Evolutionary conservation across 1,140 invertebrate species (phyloP).

Genomic region (Liolophura sinensis): DNA sequence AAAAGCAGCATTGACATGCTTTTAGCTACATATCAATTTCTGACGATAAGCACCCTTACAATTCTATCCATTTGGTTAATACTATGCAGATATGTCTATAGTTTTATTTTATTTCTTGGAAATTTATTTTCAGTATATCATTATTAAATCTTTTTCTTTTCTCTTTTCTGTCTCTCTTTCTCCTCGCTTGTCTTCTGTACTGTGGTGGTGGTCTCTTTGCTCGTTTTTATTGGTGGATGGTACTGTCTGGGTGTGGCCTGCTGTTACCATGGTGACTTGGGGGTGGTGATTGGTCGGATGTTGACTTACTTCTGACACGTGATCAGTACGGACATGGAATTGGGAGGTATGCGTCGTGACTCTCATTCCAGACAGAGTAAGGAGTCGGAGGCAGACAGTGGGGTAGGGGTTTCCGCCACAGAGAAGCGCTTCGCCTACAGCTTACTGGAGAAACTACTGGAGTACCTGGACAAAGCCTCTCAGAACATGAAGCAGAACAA

Average conservation of each 20-base stretch:
- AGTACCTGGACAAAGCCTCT: conserved; percentile 94
- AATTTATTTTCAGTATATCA: conserved; percentile 1
- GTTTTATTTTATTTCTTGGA: conserved; percentile 2
- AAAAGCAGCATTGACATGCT: too few relatives aligned
- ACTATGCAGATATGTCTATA: not conserved
- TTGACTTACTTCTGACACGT: conserved; percentile 4
- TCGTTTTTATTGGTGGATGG: conserved; percentile 3
- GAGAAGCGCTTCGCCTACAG: conserved; percentile 86
- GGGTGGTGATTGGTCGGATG: conserved; percentile 6
- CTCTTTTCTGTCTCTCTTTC: conserved; percentile 15
- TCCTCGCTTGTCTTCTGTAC: conserved; percentile 6
- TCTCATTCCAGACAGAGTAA: conserved; percentile 44
- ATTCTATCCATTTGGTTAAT: too few relatives aligned
- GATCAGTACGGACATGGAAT: conserved; percentile 30
- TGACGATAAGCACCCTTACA: too few relatives aligned
- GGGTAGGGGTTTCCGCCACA: conserved; percentile 46
- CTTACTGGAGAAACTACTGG: conserved; percentile 92
- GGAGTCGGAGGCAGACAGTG: conserved; percentile 46
- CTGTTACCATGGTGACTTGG: conserved; percentile 7
- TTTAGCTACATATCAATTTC: too few relatives aligned
- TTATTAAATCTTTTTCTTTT: conserved; percentile 8
- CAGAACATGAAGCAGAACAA: conserved; percentile 97
- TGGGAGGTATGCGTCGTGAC: conserved; percentile 31
- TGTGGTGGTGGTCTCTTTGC: conserved; percentile 10
- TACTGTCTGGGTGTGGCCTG: not conserved